Conservation (phyloP, 2,888 invertebrate species). For the Ligdia adustata region DNA sequence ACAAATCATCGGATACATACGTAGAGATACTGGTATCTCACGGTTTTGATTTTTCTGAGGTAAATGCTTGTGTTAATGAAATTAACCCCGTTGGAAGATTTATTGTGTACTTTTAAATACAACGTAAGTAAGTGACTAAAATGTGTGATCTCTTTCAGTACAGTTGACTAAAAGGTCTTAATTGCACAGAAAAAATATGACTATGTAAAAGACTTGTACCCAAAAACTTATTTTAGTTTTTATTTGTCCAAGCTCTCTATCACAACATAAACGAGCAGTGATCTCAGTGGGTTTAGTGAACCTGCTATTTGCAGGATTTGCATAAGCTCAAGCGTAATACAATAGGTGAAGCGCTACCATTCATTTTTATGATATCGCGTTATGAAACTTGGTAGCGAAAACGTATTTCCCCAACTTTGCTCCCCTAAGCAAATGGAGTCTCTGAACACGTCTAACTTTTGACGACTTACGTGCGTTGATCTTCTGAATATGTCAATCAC, state of each 20-base stretch:
- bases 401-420: constrained; percentile 8
- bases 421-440: background rate
- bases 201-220: too few relatives aligned
- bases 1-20: too few relatives aligned
- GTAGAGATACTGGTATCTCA: too few relatives aligned
- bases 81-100: too few relatives aligned
- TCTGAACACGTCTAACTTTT: constrained; percentile 1
- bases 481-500: constrained; percentile 9
- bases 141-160: too few relatives aligned
- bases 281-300: constrained; percentile 4
- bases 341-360: constrained; percentile 15
- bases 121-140: too few relatives aligned
- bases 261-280: constrained; percentile 3
- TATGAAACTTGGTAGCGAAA: constrained; percentile 16
- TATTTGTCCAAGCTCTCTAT: constrained; percentile 1
- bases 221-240: too few relatives aligned
- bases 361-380: constrained; percentile 16
- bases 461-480: constrained; percentile 2
- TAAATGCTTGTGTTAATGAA: too few relatives aligned
- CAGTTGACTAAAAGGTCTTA: too few relatives aligned
- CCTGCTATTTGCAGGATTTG: constrained; percentile 10
- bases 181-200: too few relatives aligned
- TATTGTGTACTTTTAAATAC: too few relatives aligned
- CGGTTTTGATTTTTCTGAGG: too few relatives aligned
- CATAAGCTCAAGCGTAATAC: constrained; percentile 17